Evolutionary conservation across 2,888 invertebrate species (phyloP).

Genomic region (Noctua janthina): DNA sequence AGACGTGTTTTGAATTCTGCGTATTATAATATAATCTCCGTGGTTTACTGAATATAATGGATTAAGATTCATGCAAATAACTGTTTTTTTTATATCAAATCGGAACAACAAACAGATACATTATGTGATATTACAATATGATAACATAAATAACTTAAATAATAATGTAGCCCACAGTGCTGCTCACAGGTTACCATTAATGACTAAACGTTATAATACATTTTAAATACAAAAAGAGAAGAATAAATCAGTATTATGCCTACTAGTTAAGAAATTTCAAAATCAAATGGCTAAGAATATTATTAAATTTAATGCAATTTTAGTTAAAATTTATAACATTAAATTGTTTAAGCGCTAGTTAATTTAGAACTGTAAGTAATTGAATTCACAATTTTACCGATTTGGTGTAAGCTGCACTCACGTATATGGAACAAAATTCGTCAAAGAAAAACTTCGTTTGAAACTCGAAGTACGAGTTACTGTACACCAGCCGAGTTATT

Average conservation of each 20-base stretch:
- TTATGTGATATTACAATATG: no score
- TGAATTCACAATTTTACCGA: not conserved
- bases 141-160: no score
- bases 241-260: no score
- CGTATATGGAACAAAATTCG: not conserved
- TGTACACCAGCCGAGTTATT: constrained; percentile 18
- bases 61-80: not conserved
- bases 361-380: not conserved
- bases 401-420: not conserved
- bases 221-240: no score
- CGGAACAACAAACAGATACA: no score
- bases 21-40: not conserved
- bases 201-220: no score
- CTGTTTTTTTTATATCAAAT: not conserved
- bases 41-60: not conserved
- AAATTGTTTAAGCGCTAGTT: constrained; percentile 1
- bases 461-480: not conserved
- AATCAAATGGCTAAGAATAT: no score
- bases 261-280: no score
- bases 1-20: constrained; percentile 10
- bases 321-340: not conserved
- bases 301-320: no score
- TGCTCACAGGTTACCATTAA: no score
- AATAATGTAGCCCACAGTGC: no score
- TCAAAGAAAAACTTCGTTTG: not conserved